These are phyloP conservation scores for Orestias chungarensis DNA, from an alignment of 2,797 vertebrate species.

Conservation along the genomic window DNA sequence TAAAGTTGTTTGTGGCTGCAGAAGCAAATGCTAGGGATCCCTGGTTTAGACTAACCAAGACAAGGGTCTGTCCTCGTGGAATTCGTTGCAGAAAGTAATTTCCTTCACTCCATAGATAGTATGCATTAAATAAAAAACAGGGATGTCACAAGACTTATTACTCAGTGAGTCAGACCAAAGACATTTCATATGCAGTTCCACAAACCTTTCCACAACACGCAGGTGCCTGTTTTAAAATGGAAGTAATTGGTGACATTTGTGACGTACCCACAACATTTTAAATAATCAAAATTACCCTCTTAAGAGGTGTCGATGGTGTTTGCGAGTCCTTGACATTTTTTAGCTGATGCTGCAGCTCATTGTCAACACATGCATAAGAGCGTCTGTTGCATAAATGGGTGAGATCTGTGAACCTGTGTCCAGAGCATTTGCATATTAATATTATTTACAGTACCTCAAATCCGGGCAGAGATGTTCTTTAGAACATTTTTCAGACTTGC, in stretches of 20 bases:
- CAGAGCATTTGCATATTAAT: slow-evolving; percentile 39
- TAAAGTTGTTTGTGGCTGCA: no score
- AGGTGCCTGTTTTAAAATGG: slow-evolving; percentile 3
- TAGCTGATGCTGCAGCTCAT: slow-evolving; percentile 30
- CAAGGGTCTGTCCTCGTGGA: background rate
- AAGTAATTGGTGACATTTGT: slow-evolving; percentile 17
- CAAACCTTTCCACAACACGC: slow-evolving; percentile 14
- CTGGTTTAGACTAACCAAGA: background rate
- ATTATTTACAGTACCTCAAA: slow-evolving; percentile 69
- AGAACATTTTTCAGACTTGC: slow-evolving; percentile 53
- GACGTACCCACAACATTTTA: slow-evolving; percentile 34
- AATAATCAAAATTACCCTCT: slow-evolving; percentile 17
- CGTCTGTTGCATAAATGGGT: slow-evolving; percentile 20
- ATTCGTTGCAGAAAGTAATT: background rate
- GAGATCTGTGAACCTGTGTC: slow-evolving; percentile 14
- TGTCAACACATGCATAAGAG: slow-evolving; percentile 25
- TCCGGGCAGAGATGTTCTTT: slow-evolving; percentile 31
- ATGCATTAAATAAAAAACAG: no score
- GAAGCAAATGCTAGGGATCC: no score
- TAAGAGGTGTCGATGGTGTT: slow-evolving; percentile 12
- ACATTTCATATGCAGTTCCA: slow-evolving; percentile 34
- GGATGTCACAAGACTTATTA: slow-evolving; percentile 21
- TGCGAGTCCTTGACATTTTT: slow-evolving; percentile 42
- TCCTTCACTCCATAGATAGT: background rate
- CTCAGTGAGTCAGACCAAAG: slow-evolving; percentile 17